Conservation (phyloP, 2,113 vertebrate genomes). For the Tetrax tetrax region DNA sequence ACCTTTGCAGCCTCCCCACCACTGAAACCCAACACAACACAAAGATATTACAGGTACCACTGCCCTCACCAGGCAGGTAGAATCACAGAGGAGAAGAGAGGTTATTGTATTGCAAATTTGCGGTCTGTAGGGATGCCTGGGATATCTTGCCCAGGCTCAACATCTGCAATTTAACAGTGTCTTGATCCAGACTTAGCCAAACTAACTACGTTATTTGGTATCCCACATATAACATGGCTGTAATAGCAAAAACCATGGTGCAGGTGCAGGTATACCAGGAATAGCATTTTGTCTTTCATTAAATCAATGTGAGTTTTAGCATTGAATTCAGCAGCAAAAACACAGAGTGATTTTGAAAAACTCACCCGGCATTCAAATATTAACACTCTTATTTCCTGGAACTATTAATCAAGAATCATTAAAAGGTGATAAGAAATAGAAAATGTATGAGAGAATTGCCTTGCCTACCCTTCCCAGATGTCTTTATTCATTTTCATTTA, state of each 20-base stretch:
- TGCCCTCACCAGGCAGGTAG: too few species aligned
- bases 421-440: neutral
- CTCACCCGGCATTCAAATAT: neutral
- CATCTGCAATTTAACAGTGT: too few species aligned
- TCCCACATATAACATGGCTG: neutral
- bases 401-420: neutral
- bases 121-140: too few species aligned
- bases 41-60: too few species aligned
- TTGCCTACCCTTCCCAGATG: neutral
- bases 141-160: too few species aligned
- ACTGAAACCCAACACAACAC: too few species aligned
- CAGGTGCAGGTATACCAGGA: neutral
- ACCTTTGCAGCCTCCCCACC: too few species aligned
- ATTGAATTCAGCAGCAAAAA: neutral
- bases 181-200: neutral
- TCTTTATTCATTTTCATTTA: neutral
- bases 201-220: neutral
- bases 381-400: neutral
- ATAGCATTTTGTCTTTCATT: neutral
- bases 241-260: neutral
- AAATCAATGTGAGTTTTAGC: neutral
- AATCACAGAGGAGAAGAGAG: neutral
- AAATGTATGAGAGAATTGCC: neutral
- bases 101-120: neutral
- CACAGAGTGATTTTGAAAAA: neutral